Conservation (phyloP, 2,113 vertebrate species). For the Hemiprocne comata region DNA sequence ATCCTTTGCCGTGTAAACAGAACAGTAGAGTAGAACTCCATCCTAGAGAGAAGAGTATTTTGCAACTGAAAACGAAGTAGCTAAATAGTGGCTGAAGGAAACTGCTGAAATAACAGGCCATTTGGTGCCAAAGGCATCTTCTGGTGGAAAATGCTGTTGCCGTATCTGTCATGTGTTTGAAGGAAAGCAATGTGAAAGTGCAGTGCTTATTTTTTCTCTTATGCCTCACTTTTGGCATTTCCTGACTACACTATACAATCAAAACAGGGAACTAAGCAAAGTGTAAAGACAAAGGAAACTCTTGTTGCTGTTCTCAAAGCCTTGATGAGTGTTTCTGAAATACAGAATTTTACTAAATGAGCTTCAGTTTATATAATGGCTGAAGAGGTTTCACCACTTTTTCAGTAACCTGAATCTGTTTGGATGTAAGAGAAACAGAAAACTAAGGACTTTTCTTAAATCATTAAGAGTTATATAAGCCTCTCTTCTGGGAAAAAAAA, state of each 20-base stretch:
- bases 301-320: not conserved
- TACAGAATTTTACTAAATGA: not conserved
- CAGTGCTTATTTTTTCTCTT: not conserved
- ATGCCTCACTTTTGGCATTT: not conserved
- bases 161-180: not conserved
- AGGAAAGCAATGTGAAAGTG: not conserved
- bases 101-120: not conserved
- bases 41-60: not conserved
- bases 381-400: not conserved
- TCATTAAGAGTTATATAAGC: not conserved
- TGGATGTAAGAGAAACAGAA: not conserved
- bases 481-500: not conserved
- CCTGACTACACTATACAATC: not conserved
- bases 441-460: not conserved
- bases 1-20: not conserved
- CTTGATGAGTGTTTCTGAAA: not conserved
- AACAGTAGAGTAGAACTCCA: not conserved
- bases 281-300: not conserved
- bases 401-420: not conserved
- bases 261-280: not conserved
- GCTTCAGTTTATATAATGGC: not conserved
- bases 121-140: not conserved
- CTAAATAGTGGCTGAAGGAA: not conserved
- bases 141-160: not conserved
- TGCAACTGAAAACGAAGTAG: not conserved